phyloP scores from a whole-genome alignment of 2,797 vertebrate genomes.

The Falco rusticolus region DNA sequence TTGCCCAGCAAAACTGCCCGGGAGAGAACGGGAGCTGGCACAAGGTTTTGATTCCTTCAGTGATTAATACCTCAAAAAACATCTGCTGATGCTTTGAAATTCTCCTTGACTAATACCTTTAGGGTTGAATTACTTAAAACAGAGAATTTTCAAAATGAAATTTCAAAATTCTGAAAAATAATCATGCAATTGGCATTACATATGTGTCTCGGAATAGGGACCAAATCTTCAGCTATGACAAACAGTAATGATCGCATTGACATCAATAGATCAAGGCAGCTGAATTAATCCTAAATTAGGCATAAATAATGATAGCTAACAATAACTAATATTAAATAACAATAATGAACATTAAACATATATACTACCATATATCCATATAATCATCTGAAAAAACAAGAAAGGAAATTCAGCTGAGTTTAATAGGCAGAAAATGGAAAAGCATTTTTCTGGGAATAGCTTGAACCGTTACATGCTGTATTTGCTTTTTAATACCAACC shows the following conservation, averaged over 20 bases:
- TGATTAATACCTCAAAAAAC: too few relatives aligned
- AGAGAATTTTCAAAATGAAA: background rate
- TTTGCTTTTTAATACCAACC: constrained; percentile 68
- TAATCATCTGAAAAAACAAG: background rate
- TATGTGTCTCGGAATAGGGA: accelerated
- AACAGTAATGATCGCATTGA: accelerated
- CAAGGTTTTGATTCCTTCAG: background rate
- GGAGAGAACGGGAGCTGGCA: background rate
- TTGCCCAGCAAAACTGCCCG: accelerated
- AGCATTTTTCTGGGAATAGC: background rate
- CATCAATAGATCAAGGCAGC: background rate
- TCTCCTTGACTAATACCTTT: background rate
- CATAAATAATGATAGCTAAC: background rate
- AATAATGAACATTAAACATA: background rate
- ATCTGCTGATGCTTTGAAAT: background rate
- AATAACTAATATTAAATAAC: background rate
- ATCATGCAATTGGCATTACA: accelerated
- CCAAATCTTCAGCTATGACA: background rate
- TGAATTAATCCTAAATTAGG: background rate
- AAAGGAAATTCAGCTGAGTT: background rate
- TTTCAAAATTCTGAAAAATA: background rate
- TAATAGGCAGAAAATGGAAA: accelerated
- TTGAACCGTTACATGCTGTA: background rate
- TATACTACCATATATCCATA: accelerated
- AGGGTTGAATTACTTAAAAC: background rate